These are phyloP conservation scores for Pogona vitticeps DNA, from an alignment of 2,113 vertebrate species.

Conservation along the genomic window DNA sequence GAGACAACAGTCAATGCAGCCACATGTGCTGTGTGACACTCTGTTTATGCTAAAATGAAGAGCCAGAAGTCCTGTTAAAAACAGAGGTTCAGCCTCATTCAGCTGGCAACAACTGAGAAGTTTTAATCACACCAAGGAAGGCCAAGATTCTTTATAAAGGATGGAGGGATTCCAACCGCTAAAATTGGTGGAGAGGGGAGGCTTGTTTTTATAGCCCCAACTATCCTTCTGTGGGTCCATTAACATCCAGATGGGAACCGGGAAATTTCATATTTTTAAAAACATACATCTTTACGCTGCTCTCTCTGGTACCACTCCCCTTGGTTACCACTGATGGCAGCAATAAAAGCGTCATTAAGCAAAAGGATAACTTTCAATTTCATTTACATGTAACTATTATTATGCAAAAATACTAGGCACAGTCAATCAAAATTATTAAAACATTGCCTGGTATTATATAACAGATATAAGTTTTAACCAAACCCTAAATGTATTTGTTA, in stretches of 20 bases:
- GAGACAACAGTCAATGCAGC: constrained; percentile 69
- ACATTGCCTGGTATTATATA: too few relatives aligned
- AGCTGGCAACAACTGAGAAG: constrained; percentile 37
- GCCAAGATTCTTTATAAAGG: constrained; percentile 19
- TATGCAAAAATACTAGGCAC: too few relatives aligned
- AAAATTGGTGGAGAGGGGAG: constrained; percentile 40
- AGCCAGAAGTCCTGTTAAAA: constrained; percentile 17
- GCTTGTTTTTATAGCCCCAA: constrained; percentile 5
- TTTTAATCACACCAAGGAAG: constrained; percentile 35
- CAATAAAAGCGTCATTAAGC: neutral
- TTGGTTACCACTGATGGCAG: neutral
- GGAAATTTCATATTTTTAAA: constrained; percentile 41
- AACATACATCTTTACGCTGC: neutral
- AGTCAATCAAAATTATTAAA: too few relatives aligned
- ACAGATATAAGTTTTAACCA: too few relatives aligned
- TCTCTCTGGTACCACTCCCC: neutral
- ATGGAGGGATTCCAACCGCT: constrained; percentile 57
- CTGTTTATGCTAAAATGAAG: constrained; percentile 31
- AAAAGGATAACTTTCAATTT: neutral
- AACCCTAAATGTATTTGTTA: too few relatives aligned
- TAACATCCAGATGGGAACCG: constrained; percentile 35
- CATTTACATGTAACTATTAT: neutral
- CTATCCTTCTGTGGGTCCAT: neutral
- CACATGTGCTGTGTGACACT: constrained; percentile 56
- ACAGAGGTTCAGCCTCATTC: constrained; percentile 38